Base-by-base conservation (phyloP, 2,113 vertebrate species). In the Naja naja region DNA sequence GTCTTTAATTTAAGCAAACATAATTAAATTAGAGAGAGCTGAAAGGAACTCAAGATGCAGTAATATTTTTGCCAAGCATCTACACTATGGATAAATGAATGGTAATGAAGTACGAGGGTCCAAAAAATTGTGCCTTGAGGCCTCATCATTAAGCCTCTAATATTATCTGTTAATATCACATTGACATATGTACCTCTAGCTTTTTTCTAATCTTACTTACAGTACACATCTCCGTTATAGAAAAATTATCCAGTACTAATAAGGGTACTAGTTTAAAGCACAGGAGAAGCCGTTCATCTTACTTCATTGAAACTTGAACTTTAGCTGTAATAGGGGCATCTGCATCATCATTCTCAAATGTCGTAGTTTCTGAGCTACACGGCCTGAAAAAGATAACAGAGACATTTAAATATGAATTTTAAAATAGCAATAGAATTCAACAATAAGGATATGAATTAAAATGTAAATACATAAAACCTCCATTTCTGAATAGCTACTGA, bases 261-360 rank as follows among this genome's bases (percentile, higher is more conserved):
- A 56, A 92, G 12, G 69, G 90, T 60, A 86, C 53, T 53, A 91
- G 34, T 30, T 86, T n/a, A 74, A 94, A 94, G 89, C 11, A 69
- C 60, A 90, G 3, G 90, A 89, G n/a, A 88, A 27, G 93, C 5
- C 52, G 20, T 3, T 49, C 3, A 0, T 1, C 97, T 97, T 97
- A 99, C 97, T 98, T 98, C 97, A 99, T 98, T 64, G 98, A 98
- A 89, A 99, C 97, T 95, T 99, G 98, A 94, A 99, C 97, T 97
- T 98, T 98, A 90, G 98, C 96, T 87, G 98, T 98, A 95, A 98
- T 97, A 4, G 49, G 93, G 22, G 95, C 94, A 91, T 97, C 97
- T 20, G 98, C 96, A 85, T 99, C 98, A 0, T 98, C 98, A 58
- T 95, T 95, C 93, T 98, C 98, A 52, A 98, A 98, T 87, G 98